These are phyloP conservation scores for Melanotaenia duboulayi DNA, from an alignment of 2,113 vertebrate species.

Conservation along the genomic window DNA sequence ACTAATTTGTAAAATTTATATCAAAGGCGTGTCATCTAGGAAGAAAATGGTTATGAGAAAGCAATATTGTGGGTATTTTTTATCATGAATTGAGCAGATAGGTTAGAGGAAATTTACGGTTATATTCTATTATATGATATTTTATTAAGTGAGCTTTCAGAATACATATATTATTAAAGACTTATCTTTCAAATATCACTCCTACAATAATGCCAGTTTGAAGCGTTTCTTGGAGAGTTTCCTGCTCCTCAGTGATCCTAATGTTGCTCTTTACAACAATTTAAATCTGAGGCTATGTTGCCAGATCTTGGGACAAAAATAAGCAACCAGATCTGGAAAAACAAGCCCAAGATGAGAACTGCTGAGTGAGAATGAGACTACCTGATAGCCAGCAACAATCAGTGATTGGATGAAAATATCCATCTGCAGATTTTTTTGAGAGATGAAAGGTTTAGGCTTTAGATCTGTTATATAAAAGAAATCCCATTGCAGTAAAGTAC, in stretches of 20 bases:
- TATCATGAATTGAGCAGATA: background rate
- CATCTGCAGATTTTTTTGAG: no score
- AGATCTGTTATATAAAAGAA: no score
- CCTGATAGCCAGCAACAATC: no score
- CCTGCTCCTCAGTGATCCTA: background rate
- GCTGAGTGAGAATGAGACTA: no score
- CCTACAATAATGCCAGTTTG: no score
- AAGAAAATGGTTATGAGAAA: constrained; percentile 3
- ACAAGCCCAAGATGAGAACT: background rate
- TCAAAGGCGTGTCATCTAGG: constrained; percentile 1
- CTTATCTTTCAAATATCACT: no score
- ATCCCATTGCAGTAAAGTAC: no score
- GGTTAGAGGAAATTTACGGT: background rate
- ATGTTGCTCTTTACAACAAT: no score
- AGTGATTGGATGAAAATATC: no score
- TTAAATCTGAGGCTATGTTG: background rate
- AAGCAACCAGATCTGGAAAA: background rate
- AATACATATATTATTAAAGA: no score
- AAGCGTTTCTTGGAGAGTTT: constrained; percentile 9
- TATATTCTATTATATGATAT: background rate
- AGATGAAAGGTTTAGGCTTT: no score
- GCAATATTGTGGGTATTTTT: constrained; percentile 2
- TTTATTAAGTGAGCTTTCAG: background rate
- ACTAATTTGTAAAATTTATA: constrained; percentile 14
- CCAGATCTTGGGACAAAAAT: background rate